Conservation (phyloP, 2,888 invertebrate genomes). For the Microchrysa polita region DNA sequence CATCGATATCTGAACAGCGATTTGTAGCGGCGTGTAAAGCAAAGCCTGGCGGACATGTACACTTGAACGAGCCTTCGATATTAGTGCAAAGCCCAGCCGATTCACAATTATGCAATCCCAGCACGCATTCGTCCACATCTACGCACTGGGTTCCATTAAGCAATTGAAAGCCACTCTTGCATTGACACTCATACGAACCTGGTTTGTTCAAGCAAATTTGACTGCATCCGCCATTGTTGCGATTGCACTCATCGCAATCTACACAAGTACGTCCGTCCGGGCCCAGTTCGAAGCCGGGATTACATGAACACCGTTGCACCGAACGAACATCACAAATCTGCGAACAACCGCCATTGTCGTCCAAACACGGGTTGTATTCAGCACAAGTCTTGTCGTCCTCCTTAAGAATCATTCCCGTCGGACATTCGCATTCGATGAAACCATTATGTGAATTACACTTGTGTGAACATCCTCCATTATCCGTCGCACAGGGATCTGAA, state of each 20-base stretch:
- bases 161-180: conserved; percentile 64
- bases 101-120: conserved; percentile 57
- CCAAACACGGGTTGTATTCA: conserved; percentile 66
- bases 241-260: conserved; percentile 68
- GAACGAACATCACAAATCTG: conserved; percentile 67
- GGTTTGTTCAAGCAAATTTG: conserved; percentile 65
- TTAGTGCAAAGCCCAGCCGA: conserved; percentile 59
- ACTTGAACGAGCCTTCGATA: conserved; percentile 63
- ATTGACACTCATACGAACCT: conserved; percentile 67
- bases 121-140: conserved; percentile 67
- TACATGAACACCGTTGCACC: conserved; percentile 61
- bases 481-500: conserved; percentile 65
- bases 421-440: conserved; percentile 63
- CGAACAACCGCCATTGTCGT: conserved; percentile 71
- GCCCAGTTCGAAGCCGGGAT: conserved; percentile 57
- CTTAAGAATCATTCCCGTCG: conserved; percentile 62
- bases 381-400: conserved; percentile 64
- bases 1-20: conserved; percentile 66
- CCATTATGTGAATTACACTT: conserved; percentile 68
- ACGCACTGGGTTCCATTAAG: conserved; percentile 57
- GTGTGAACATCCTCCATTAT: conserved; percentile 68
- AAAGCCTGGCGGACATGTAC: conserved; percentile 65
- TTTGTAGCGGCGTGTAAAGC: conserved; percentile 56
- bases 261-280: conserved; percentile 65
- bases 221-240: conserved; percentile 63